Evolutionary conservation across 2,113 vertebrate species (phyloP), one percentile per base, ranked within the genome.

Genomic region (Etia nguti): DNA sequence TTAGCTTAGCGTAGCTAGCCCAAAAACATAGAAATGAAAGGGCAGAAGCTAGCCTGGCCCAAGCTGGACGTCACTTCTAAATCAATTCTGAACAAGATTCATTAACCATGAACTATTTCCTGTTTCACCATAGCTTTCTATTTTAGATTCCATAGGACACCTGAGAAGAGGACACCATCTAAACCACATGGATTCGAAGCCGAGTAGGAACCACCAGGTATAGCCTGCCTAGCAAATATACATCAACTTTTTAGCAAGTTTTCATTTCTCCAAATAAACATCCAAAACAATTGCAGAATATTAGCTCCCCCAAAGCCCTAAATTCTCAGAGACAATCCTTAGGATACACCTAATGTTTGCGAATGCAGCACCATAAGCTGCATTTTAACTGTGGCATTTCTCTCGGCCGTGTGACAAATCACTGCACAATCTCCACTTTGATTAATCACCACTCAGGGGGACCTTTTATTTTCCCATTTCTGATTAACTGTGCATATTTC

Each of bases 401-500:
- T 79, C n/a, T 83, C 13, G 60, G 57, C 43, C 22, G 31, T 80
- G 36, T 59, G 57, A 87, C 50, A 77, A 84, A 85, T 90, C 81
- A 12, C 55, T 22, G n/a, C 50, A 75, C 77, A 70, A 88, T 87
- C 89, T 85, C 43, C 36, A 9, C 80, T 92, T 88, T 84, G 91
- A 93, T 93, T 90, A 93, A 86, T 87, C 81, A 57, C 73, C 85
- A n/a, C 29, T 77, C 59, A 41, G 12, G 80, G 38, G 83, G 18
- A 79, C 57, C 73, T 90, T 92, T 90, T 90, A 91, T 92, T 92
- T 93, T 81, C 82, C 89, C 89, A 83, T 90, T 94, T 89, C 83
- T 93, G 83, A 75, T 86, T 65, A 89, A 88, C 93, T 92, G 89
- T 91, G 90, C 90, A 93, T 84, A 89, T 94, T 95, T 92, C 89